These are phyloP conservation scores for Hirundichthys speculiger DNA, from an alignment of 2,113 vertebrate species.

Conservation along the genomic window DNA sequence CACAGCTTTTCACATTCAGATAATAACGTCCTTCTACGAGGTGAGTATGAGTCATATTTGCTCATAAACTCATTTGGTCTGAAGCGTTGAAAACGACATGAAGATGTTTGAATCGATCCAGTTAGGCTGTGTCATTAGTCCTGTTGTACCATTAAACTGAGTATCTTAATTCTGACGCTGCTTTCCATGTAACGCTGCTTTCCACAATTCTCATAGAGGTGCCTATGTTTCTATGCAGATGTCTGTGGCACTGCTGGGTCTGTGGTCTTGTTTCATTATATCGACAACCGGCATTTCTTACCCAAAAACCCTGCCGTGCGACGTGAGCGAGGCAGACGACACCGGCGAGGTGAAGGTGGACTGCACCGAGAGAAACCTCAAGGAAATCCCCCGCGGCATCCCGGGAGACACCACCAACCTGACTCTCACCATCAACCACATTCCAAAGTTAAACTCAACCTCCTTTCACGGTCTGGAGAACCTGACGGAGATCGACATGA, in stretches of 20 bases:
- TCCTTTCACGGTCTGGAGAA: constrained; percentile 84
- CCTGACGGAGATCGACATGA: constrained; percentile 90
- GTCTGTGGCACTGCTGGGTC: constrained; percentile 37
- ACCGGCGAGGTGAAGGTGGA: constrained; percentile 83
- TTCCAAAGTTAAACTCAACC: constrained; percentile 78
- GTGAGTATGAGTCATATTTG: constrained; percentile 46
- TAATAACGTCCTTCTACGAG: constrained; percentile 49
- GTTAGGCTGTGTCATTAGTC: too few relatives aligned
- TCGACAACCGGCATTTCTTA: constrained; percentile 77
- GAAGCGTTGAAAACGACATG: too few relatives aligned
- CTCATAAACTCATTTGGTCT: neutral
- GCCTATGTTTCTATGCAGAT: constrained; percentile 50
- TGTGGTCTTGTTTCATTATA: constrained; percentile 24
- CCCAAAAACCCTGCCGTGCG: constrained; percentile 91
- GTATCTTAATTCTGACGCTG: neutral
- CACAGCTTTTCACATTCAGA: neutral
- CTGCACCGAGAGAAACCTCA: constrained; percentile 86
- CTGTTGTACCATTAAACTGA: too few relatives aligned
- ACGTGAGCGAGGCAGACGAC: constrained; percentile 72
- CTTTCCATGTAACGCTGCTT: neutral
- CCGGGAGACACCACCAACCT: constrained; percentile 89
- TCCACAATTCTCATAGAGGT: constrained; percentile 26
- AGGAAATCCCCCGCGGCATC: constrained; percentile 82
- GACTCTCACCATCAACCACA: constrained; percentile 92
- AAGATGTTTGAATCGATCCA: too few relatives aligned